Conservation (phyloP, 2,888 invertebrate species). For the Seira musarum region DNA sequence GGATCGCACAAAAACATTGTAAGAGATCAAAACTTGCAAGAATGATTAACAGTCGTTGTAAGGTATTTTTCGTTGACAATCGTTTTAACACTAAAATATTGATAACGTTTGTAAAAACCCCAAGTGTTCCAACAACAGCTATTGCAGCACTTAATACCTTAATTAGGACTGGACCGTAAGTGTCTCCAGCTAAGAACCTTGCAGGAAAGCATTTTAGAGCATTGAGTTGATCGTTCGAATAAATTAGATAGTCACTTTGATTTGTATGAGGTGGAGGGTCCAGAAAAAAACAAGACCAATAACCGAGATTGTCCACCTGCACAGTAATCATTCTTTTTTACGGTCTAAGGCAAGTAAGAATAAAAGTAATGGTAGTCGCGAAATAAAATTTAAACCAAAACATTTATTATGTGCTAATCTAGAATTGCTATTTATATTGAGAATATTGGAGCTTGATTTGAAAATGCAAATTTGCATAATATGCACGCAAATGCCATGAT, state of each 20-base stretch:
- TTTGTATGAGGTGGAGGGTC: slow-evolving; percentile 22
- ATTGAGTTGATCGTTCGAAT: slow-evolving; percentile 16
- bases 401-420: too few species aligned
- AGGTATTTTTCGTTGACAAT: slow-evolving; percentile 5
- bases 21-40: slow-evolving; percentile 39
- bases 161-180: slow-evolving; percentile 10
- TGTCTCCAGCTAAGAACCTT: slow-evolving; percentile 20
- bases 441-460: too few species aligned
- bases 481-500: too few species aligned
- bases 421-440: too few species aligned
- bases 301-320: too few species aligned
- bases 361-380: too few species aligned
- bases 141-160: slow-evolving; percentile 10
- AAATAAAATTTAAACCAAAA: too few species aligned
- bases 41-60: slow-evolving; percentile 18
- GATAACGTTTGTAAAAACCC: slow-evolving; percentile 16
- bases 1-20: slow-evolving; percentile 2
- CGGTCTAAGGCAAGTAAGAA: too few species aligned
- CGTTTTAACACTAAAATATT: slow-evolving; percentile 27
- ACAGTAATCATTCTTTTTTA: too few species aligned
- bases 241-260: too few species aligned
- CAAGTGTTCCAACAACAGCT: slow-evolving; percentile 15
- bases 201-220: slow-evolving; percentile 9
- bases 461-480: too few species aligned
- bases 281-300: slow-evolving; percentile 44